phyloP scores from a whole-genome alignment of 2,113 vertebrate species.

The Platysternon megacephalum region DNA sequence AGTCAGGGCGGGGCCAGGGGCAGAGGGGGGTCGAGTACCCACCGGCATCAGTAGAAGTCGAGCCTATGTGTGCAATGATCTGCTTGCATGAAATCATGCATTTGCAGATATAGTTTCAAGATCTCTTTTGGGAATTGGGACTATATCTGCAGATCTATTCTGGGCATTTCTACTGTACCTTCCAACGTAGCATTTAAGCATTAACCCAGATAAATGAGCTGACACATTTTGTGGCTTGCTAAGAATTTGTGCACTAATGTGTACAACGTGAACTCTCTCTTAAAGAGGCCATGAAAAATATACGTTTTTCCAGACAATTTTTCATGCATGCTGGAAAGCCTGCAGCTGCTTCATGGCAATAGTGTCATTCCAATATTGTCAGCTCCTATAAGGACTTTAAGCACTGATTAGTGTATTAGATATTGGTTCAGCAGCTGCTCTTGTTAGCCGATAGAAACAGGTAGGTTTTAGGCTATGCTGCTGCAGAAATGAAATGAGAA shows the following conservation, averaged over 20 bases:
- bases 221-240: constrained; percentile 63
- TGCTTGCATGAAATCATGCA: neutral
- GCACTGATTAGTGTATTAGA: constrained; percentile 50
- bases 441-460: constrained; percentile 69
- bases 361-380: constrained; percentile 28
- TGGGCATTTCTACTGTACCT: constrained; percentile 44
- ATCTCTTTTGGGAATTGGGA: constrained; percentile 37
- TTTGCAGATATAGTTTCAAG: neutral
- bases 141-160: constrained; percentile 13
- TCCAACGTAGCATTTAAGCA: neutral
- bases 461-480: constrained; percentile 55
- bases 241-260: constrained; percentile 44
- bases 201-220: constrained; percentile 38
- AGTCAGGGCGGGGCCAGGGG: no score
- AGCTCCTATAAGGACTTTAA: constrained; percentile 43
- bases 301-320: constrained; percentile 17
- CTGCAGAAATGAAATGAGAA: constrained; percentile 69
- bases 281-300: constrained; percentile 40
- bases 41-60: no score
- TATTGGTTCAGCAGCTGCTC: constrained; percentile 41
- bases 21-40: no score
- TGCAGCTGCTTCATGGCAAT: constrained; percentile 40
- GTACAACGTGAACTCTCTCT: constrained; percentile 38
- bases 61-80: neutral
- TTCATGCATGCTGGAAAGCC: constrained; percentile 19